Evolutionary conservation across 2,888 invertebrate genomes (phyloP).

Genomic region (Himalopsyche tibetana): DNA sequence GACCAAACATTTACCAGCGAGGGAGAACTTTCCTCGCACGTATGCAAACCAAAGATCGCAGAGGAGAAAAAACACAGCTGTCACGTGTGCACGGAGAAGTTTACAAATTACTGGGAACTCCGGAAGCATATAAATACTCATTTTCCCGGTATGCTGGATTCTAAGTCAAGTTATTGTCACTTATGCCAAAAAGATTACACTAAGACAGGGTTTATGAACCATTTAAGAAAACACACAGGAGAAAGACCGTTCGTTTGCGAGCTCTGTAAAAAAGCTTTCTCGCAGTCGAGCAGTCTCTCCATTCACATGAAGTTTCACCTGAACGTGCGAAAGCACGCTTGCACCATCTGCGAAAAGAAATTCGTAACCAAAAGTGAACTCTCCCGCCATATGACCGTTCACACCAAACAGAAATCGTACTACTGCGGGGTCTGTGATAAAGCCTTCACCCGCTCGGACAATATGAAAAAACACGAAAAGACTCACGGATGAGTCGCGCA

Average conservation of each 20-base stretch:
- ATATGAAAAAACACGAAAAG: conserved; percentile 78
- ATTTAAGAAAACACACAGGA: conserved; percentile 76
- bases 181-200: conserved; percentile 77
- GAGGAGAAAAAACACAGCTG: conserved; percentile 76
- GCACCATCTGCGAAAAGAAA: conserved; percentile 77
- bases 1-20: conserved; percentile 76
- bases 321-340: conserved; percentile 76
- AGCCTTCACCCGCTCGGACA: conserved; percentile 77
- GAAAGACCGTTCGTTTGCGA: conserved; percentile 77
- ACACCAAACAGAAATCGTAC: conserved; percentile 77
- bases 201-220: conserved; percentile 77
- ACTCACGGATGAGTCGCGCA: conserved; percentile 73
- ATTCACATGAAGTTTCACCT: conserved; percentile 78
- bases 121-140: conserved; percentile 76
- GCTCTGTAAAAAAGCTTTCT: conserved; percentile 76
- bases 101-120: conserved; percentile 76
- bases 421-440: conserved; percentile 77
- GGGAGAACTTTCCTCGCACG: conserved; percentile 72
- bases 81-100: conserved; percentile 76
- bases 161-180: conserved; percentile 77
- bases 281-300: conserved; percentile 76
- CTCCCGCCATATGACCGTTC: conserved; percentile 77
- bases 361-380: conserved; percentile 78
- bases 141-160: conserved; percentile 77
- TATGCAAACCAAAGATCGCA: conserved; percentile 74